phyloP scores from a whole-genome alignment of 2,797 vertebrate genomes.

The Coregonus ussuriensis region DNA sequence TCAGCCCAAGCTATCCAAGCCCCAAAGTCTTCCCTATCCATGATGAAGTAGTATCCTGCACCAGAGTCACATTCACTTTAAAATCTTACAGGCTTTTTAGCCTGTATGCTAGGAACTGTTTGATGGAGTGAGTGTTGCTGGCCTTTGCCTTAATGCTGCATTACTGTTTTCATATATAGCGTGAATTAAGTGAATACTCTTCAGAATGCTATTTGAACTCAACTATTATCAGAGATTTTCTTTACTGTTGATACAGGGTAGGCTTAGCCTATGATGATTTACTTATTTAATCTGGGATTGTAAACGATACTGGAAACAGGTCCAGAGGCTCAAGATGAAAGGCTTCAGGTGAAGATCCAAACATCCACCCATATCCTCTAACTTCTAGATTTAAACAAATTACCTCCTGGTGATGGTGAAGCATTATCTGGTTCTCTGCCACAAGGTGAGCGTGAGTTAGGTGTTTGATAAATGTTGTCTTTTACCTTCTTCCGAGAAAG shows the following conservation, averaged over 20 bases:
- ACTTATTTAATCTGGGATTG: constrained; percentile 27
- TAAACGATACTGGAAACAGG: constrained; percentile 36
- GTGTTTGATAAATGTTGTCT: too few species aligned
- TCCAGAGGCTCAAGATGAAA: constrained; percentile 43
- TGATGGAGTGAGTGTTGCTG: neutral
- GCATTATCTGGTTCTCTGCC: constrained; percentile 22
- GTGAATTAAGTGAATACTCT: neutral
- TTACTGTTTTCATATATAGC: neutral
- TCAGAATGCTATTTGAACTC: neutral
- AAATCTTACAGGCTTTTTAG: too few species aligned
- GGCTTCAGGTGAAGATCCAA: constrained; percentile 24
- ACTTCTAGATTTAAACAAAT: neutral
- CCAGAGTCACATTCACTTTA: neutral
- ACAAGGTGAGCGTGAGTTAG: constrained; percentile 7
- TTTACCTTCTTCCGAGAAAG: constrained; percentile 18
- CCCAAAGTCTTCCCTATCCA: neutral
- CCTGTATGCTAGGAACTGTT: neutral
- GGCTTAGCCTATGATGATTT: neutral
- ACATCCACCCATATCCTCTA: constrained; percentile 33
- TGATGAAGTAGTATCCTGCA: neutral
- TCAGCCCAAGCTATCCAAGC: neutral
- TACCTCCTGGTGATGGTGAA: constrained; percentile 24
- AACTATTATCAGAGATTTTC: constrained; percentile 5
- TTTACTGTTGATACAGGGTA: too few species aligned
- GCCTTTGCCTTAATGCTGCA: neutral